These are phyloP conservation scores for Tetramorium alpestre DNA, from an alignment of 1,140 invertebrate genomes.

Conservation along the genomic window DNA sequence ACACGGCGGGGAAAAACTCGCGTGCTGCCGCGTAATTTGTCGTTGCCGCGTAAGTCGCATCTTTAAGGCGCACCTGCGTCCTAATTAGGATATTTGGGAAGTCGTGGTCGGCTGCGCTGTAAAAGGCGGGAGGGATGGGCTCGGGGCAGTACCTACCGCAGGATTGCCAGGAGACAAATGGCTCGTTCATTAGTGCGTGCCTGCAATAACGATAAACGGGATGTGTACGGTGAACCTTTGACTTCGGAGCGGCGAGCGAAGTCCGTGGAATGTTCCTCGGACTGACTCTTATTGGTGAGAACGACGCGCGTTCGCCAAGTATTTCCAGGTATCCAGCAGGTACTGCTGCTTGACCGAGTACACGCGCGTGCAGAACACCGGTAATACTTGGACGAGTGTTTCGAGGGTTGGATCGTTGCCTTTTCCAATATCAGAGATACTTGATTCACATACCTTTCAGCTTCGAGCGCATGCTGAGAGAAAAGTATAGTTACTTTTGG, in stretches of 20 bases:
- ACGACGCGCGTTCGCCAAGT: conserved; percentile 23
- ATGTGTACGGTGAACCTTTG: conserved; percentile 33
- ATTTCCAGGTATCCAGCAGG: conserved; percentile 28
- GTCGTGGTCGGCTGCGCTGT: background rate
- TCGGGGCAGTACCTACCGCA: background rate
- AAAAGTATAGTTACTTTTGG: too few species aligned
- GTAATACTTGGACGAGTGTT: conserved; percentile 25
- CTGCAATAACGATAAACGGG: conserved; percentile 53
- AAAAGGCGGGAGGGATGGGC: background rate
- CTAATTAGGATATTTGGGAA: conserved; percentile 55
- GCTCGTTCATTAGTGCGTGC: conserved; percentile 55
- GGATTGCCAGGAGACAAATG: conserved; percentile 36
- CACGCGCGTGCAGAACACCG: background rate
- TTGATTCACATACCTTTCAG: background rate
- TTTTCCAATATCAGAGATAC: conserved; percentile 15
- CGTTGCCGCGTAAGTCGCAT: conserved; percentile 10
- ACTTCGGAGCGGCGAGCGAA: background rate
- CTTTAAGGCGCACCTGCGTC: conserved; percentile 24
- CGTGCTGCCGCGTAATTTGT: background rate
- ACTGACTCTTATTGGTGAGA: conserved; percentile 18
- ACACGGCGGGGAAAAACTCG: background rate
- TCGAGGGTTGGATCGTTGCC: conserved; percentile 18
- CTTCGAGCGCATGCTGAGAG: background rate
- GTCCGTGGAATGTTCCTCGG: conserved; percentile 26
- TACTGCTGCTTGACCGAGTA: background rate